Evolutionary conservation across 2,888 invertebrate species (phyloP), one percentile per base, ranked within the genome.

Genomic region (Ellobium chinense): DNA sequence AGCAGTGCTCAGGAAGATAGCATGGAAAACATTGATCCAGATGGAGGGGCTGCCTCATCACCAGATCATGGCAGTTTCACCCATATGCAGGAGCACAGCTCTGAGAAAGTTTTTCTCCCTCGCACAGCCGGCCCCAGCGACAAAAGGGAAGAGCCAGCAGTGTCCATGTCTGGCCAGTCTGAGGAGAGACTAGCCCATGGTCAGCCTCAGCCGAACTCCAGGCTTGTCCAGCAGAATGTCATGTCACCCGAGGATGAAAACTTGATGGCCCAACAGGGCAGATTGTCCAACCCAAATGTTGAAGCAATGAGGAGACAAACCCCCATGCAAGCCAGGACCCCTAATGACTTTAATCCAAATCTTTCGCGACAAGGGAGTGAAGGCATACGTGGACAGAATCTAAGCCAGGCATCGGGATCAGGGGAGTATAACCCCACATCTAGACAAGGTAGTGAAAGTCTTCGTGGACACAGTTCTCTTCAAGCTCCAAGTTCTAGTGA

Each of bases 241-340:
- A 69, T 31, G 69, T 54, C 54, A n/a, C n/a, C 69, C 31, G 7
- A 29, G 31, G 66, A 76, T 21, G 29, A 39, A n/a, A 36, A 76
- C 21, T n/a, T 54, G 7, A 39, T 39, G 27, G 39, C 37, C 1
- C 39, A 63, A n/a, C 36, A 62, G 21, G 66, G 37, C 24, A 63
- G 56, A 66, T 29, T 39, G 7, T 37, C n/a, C 18, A 54, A 9
- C n/a, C 54, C 39, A 46, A 36, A 56, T 31, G 29, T 1, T 31
- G 54, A 66, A 5, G 34, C 34, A 7, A 56, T 56, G 29, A 9
- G 39, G 1, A 29, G 27, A 56, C 75, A 46, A 12, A 66, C 39
- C 9, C 54, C 66, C 12, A 0, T 34, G 18, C 75, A 46, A 34
- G 34, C 29, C 14, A 27, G n/a, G 31, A 2, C 54, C 29, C 2